Base-by-base conservation (phyloP, 2,888 invertebrate species). In the Orgyia antiqua region DNA sequence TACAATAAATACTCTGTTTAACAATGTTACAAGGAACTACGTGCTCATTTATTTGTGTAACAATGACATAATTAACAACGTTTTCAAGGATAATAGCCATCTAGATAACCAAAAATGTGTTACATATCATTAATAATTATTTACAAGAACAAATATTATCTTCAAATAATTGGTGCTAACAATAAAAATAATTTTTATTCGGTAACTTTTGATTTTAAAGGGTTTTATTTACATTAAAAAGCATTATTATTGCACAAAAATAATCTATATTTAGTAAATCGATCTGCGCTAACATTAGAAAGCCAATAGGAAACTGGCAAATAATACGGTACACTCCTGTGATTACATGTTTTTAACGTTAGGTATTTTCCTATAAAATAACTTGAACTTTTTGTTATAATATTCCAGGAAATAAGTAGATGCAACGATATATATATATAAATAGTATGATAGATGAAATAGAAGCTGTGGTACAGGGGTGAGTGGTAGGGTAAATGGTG, bases 21-120 rank as follows among this genome's bases (percentile, higher is more conserved):
- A 52, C 48, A 47, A 43, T 50, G 50, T 55, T 32, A 58, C 30
- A 40, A 47, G 47, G 44, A 51, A 60, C 48, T 58, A 51, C 42
- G 42, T 45, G 42, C 30, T 45, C 36, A 42, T 48, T 52, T 56
- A 50, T 58, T 48, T 45, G 33, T 36, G 36, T 41, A 45, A 45
- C 36, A 41, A 28, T 51, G 47, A 44, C 42, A 45, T 53, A 52
- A 54, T 36, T 50, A 40, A 27, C 34, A 29, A 38, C 35, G 39
- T 38, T 39, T 45, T 41, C 55, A 57, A 57, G 51, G 48, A 47
- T 47, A 35, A 49, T 48, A 42, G 35, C 39, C 48, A 42, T 36
- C 48, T 43, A 51, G 32, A 46, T 46, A 41, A 33, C 17, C 11
- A 18, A 26, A 25, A 33, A 35, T 26, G 15, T 30, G 29, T 15